phyloP scores from a whole-genome alignment of 2,797 vertebrate genomes.

The Notolabrus celidotus region DNA sequence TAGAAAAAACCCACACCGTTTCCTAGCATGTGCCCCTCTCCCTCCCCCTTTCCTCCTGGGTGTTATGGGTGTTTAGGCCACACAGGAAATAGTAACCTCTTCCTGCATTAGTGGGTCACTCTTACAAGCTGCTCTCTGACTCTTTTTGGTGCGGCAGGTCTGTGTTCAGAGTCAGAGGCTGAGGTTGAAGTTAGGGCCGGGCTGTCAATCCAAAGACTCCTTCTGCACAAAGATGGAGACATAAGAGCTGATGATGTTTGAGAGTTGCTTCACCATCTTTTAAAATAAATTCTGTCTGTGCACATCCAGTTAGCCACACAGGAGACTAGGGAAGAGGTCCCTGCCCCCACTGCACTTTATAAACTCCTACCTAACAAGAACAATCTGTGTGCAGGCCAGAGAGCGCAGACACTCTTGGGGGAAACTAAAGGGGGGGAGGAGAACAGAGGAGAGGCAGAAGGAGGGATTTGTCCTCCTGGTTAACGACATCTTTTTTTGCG shows the following conservation, averaged over 20 bases:
- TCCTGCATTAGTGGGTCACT: constrained; percentile 67
- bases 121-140: constrained; percentile 39
- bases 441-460: constrained; percentile 65
- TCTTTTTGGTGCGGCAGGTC: constrained; percentile 25
- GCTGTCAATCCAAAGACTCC: constrained; percentile 15
- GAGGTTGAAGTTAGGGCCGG: neutral
- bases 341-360: constrained; percentile 82
- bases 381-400: constrained; percentile 87
- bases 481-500: constrained; percentile 56
- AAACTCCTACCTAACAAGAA: constrained; percentile 90
- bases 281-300: neutral
- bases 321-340: constrained; percentile 56
- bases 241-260: neutral
- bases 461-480: constrained; percentile 75
- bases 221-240: neutral
- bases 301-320: constrained; percentile 49
- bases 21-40: constrained; percentile 15
- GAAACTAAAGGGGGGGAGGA: constrained; percentile 67
- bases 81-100: constrained; percentile 82
- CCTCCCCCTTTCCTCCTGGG: constrained; percentile 31
- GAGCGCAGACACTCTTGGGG: constrained; percentile 63
- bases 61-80: constrained; percentile 44
- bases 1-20: constrained; percentile 65
- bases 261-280: neutral
- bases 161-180: constrained; percentile 28